Evolutionary conservation across 2,888 invertebrate species (phyloP), one percentile per base, ranked within the genome.

Genomic region (Clanis bilineata): DNA sequence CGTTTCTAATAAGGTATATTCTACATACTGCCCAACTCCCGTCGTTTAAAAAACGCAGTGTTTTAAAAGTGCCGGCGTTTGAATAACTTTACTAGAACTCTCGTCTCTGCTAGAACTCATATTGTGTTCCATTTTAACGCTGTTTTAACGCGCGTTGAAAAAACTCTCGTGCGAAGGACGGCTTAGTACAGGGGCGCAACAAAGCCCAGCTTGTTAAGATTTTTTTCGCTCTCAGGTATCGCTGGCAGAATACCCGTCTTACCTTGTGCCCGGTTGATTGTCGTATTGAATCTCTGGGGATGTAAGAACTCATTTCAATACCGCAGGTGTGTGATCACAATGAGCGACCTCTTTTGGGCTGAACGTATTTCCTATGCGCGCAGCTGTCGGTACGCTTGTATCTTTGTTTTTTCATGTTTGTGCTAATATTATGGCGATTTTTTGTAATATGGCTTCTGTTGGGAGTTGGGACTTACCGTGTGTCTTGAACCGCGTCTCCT

Each of bases 311-410:
- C 54, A 65, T 65, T 64, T 65, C 56, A 61, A 56, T 18, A 28
- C 57, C 73, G 80, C 80, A 81, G 80, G 80, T 81, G 80, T 78
- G 78, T 76, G 44, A 25, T 10, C 44, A 47, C 45, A 47, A 45
- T 57, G n/a, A 38, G 22, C 38, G 58, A 39, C 58, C 45, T 58
- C 47, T 51, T 58, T 51, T 36, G 51, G 47, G 45, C 25, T 51
- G 47, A 51, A 12, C 38, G 45, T 45, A 67, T 70, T 77, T 77
- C 79, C 78, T 56, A 54, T 57, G n/a, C 45, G 43, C 25, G 56
- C 59, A 60, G 55, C 59, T 60, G 59, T 45, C 51, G 9, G 28
- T 32, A 18, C 47, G 15, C 18, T 10, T 10, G 51, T 51, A 51
- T 51, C 28, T 51, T 32, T 51, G 28, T 51, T 51, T 51, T n/a